Conservation (phyloP, 23 tunicate species). For the Ciona savignyi region DNA sequence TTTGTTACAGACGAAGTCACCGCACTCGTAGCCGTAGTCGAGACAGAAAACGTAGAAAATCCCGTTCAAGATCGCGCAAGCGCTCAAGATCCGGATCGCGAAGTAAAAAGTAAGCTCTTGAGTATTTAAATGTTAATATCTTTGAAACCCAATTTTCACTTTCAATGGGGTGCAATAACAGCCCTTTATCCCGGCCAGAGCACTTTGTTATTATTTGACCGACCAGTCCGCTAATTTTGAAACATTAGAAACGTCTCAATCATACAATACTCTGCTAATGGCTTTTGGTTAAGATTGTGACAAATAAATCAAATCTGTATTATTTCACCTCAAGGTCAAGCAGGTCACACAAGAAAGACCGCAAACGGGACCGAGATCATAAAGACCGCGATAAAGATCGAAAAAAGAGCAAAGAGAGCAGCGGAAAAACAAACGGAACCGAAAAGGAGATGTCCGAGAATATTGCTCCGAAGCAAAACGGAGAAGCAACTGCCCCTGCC, state of each 20-base stretch:
- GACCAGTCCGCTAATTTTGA: too few relatives aligned
- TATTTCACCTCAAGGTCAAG: neutral
- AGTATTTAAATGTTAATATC: too few relatives aligned
- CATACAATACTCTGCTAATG: too few relatives aligned
- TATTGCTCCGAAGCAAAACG: neutral
- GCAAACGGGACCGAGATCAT: neutral
- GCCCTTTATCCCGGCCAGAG: too few relatives aligned
- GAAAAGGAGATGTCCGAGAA: slow-evolving; percentile 5
- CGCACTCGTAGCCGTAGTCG: slow-evolving; percentile 40
- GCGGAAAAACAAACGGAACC: neutral
- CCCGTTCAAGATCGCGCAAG: slow-evolving; percentile 30
- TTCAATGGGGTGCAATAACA: too few relatives aligned
- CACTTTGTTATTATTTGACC: too few relatives aligned
- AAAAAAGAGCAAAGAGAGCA: neutral
- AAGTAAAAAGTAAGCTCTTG: slow-evolving; percentile 54
- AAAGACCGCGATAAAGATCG: slow-evolving; percentile 1
- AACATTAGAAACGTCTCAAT: too few relatives aligned
- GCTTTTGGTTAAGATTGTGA: too few relatives aligned
- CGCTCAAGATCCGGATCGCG: slow-evolving; percentile 62
- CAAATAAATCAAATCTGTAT: too few relatives aligned
- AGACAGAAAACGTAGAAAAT: slow-evolving; percentile 10
- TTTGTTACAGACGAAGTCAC: slow-evolving; percentile 15
- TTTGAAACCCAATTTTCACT: too few relatives aligned
- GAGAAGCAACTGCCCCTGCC: neutral
- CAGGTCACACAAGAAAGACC: neutral